Conservation (phyloP, 2,797 vertebrate species). For the Poeciliopsis infans region DNA sequence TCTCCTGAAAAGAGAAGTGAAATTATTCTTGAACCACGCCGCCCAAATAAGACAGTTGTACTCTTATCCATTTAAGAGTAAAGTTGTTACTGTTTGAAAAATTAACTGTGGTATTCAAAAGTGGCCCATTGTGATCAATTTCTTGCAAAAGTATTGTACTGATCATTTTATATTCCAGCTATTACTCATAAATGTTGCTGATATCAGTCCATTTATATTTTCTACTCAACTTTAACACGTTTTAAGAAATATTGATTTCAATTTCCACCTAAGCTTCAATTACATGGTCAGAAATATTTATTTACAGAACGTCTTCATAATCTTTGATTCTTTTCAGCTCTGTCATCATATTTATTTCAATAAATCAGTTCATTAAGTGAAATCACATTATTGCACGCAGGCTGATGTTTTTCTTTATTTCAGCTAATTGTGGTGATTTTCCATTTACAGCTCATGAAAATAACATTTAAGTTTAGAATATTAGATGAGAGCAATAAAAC, state of each 20-base stretch:
- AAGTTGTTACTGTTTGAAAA: neutral
- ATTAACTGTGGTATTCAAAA: neutral
- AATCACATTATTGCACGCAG: neutral
- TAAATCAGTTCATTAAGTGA: neutral
- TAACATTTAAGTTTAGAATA: neutral
- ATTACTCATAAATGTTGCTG: neutral
- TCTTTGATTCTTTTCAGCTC: neutral
- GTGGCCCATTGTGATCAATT: neutral
- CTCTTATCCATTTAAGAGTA: neutral
- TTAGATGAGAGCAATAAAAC: no score
- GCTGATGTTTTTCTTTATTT: neutral
- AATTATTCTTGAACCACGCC: neutral
- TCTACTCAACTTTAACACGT: neutral
- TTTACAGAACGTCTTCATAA: neutral
- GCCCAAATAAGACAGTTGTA: no score
- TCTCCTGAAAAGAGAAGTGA: slow-evolving; percentile 36
- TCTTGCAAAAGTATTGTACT: neutral
- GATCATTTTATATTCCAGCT: neutral
- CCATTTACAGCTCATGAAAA: neutral
- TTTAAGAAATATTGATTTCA: no score
- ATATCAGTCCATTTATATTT: neutral
- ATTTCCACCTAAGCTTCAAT: no score
- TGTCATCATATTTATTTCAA: neutral
- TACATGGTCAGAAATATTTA: no score
- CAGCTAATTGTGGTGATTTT: no score